Base-by-base conservation (phyloP, 2,888 invertebrate genomes). In the Hirudinaria manillensis region DNA sequence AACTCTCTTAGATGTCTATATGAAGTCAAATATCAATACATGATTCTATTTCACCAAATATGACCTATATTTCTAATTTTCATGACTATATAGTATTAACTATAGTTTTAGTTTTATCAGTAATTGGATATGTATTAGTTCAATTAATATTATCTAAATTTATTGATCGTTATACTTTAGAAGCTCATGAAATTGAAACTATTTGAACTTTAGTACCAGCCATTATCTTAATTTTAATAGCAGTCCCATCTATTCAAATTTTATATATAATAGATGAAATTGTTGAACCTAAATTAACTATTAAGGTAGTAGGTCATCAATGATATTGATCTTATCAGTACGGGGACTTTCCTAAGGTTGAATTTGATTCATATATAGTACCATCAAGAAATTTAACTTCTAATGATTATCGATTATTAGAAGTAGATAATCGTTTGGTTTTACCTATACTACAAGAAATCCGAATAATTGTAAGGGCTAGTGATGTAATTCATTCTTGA, bases 401-500 rank as follows among this genome's bases (percentile, higher is more conserved):
- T 66, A 82, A 82, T 29, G 80, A 82, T 66, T 81, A 80, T 45
- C 83, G 84, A 75, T 74, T 83, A n/a, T 77, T 84, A 76, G 84
- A 84, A 76, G 83, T 83, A 24, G 84, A 85, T 78, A 81, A 83
- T 78, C 84, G 82, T 71, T 79, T 80, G 77, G 81, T 83, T 45
- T 56, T 83, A 34, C 84, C 84, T 76, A 78, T 79, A 78, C 78
- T 81, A 76, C 78, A 78, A 61, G 79, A 81, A 80, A 79, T 83
- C 76, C 83, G 83, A 76, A 78, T 83, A 76, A 77, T 84, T 79
- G 80, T 85, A 70, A 81, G 83, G 16, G 82, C 84, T 3, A 81
- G 81, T 36, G 86, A 86, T 81, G 86, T 87, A 29, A 82, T 87
- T 79, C 86, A 86, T 80, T 82, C 85, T 75, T 86, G 85, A 80